phyloP scores from a whole-genome alignment of 2,113 vertebrate species.

The Nerophis ophidion region DNA sequence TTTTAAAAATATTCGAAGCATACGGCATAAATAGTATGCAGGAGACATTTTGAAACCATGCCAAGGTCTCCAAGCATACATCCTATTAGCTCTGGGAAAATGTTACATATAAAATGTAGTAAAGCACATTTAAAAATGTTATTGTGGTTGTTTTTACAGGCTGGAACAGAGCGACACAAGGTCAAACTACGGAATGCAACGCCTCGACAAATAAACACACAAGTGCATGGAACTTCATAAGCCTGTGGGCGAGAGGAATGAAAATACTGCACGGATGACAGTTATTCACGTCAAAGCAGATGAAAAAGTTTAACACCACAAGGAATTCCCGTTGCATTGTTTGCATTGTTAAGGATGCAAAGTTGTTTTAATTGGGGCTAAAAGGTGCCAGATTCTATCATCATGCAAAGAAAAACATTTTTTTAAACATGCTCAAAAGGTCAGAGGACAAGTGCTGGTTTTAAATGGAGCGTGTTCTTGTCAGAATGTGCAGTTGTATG shows the following conservation, averaged over 20 bases:
- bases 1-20: no score
- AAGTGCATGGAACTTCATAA: not conserved
- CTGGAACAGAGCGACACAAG: not conserved
- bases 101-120: not conserved
- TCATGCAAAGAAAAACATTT: constrained; percentile 6
- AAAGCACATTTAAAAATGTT: not conserved
- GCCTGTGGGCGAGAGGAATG: not conserved
- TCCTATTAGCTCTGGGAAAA: not conserved
- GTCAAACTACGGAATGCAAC: not conserved
- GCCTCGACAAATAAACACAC: constrained; percentile 4
- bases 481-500: not conserved
- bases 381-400: constrained; percentile 1
- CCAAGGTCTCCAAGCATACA: not conserved
- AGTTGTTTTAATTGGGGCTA: constrained; percentile 17
- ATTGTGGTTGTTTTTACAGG: not conserved
- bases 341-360: constrained; percentile 1
- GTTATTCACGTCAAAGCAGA: constrained; percentile 3
- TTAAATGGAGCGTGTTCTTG: not conserved
- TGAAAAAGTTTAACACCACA: constrained; percentile 9
- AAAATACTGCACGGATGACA: constrained; percentile 7
- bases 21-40: no score
- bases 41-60: not conserved
- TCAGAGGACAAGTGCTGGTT: not conserved
- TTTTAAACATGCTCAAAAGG: not conserved
- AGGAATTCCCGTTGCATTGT: constrained; percentile 3